Base-by-base conservation (phyloP, 1,140 invertebrate species). In the Leptoteleia sp. region DNA sequence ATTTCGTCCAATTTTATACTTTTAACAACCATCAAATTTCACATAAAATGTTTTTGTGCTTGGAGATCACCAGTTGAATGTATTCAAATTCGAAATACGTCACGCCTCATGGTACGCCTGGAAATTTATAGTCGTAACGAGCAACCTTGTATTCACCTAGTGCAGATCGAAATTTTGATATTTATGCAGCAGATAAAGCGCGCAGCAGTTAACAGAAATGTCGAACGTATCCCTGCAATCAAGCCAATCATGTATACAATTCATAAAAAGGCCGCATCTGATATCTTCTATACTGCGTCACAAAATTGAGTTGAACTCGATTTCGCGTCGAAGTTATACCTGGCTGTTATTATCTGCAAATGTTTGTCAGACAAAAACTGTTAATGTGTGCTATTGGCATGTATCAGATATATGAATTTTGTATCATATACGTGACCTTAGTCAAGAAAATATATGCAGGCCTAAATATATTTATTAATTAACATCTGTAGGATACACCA, bases 361-460 rank as follows among this genome's bases (percentile, higher is more conserved):
- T 61, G 45, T 35, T 71, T 61, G 35, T 42, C 37, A 11, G 37
- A 71, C 37, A 52, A 61, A 59, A 59, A 22, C 15, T 42, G 16
- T 54, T 59, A 50, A 54, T 54, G 27, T 33, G 33, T 52, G 57
- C 17, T 62, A 62, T 62, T 72, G 67, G 47, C 48, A 40, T 50
- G 11, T 16, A 38, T 61, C 35, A 52, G 47, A 62, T 15, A 12
- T 19, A 62, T 9, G 16, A 17, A 7, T 42, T 48, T 37, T 40
- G n/a, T 5, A 33, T 35, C n/a, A 11, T 8, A 29, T 7, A 29
- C 27, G 7, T 29, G 27, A 29, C 27, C 27, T 29, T 29, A 29
- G 3, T 7, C 27, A 8, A 7, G 1, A 29, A 7, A 29, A 29
- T 25, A 45, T 45, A 22, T 33, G 4, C 25, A 11, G 29, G 22